These are phyloP conservation scores for Cetonia aurata DNA, from an alignment of 2,888 invertebrate species.

Conservation along the genomic window DNA sequence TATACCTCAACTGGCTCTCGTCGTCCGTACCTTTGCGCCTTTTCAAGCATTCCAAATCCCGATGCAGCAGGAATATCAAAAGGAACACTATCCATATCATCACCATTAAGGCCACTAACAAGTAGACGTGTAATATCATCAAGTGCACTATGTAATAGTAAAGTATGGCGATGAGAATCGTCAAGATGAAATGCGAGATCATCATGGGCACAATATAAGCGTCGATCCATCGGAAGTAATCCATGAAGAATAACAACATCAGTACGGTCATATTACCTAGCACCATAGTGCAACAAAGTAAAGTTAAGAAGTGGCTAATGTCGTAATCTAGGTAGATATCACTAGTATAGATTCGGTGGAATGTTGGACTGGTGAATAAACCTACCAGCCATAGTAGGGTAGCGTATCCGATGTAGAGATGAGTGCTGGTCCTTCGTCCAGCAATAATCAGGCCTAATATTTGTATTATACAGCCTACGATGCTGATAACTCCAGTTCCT, in stretches of 20 bases:
- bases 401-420: slow-evolving; percentile 4
- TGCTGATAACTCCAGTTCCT: not conserved
- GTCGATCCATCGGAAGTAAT: slow-evolving; percentile 8
- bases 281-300: not conserved
- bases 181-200: not conserved
- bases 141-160: not conserved
- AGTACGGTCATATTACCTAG: not conserved
- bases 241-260: slow-evolving; percentile 3
- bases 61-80: slow-evolving; percentile 5
- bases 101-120: not conserved
- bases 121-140: not conserved
- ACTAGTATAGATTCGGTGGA: not conserved
- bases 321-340: not conserved
- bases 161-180: not conserved
- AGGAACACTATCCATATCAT: not conserved
- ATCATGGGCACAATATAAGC: not conserved
- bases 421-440: not conserved
- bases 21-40: slow-evolving; percentile 8
- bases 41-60: slow-evolving; percentile 1
- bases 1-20: slow-evolving; percentile 9
- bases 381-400: not conserved
- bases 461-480: not conserved
- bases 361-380: not conserved
- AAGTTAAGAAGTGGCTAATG: not conserved
- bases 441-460: not conserved